Evolutionary conservation across 2,113 vertebrate species (phyloP).

Genomic region (Pao palembangensis): DNA sequence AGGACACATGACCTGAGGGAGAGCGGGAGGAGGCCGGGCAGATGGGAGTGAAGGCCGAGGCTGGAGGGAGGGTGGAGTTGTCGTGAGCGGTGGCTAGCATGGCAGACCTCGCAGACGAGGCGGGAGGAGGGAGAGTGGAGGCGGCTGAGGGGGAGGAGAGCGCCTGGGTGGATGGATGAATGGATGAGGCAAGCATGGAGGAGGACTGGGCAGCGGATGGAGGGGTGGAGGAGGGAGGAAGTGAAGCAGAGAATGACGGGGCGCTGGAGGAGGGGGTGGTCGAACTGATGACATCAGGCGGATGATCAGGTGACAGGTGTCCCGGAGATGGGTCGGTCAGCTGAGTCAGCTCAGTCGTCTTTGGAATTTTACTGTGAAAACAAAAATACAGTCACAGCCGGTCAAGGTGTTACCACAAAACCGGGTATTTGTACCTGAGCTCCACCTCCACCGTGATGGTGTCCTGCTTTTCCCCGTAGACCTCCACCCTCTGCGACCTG

Average conservation of each 20-base stretch:
- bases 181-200: constrained; percentile 44
- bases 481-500: constrained; percentile 77
- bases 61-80: constrained; percentile 28
- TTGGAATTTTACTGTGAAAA: constrained; percentile 58
- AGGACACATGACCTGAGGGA: constrained; percentile 37
- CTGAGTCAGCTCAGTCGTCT: constrained; percentile 66
- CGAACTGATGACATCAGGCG: constrained; percentile 2
- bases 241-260: constrained; percentile 41
- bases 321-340: constrained; percentile 44
- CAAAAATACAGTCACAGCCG: neutral
- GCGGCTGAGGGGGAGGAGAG: constrained; percentile 27
- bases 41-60: constrained; percentile 60
- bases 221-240: constrained; percentile 49
- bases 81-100: neutral
- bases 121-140: constrained; percentile 17
- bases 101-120: neutral
- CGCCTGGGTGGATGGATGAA: constrained; percentile 49
- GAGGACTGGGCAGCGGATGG: constrained; percentile 27
- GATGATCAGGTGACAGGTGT: constrained; percentile 31
- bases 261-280: constrained; percentile 14
- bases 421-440: constrained; percentile 63
- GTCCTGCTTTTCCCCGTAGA: constrained; percentile 83
- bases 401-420: neutral
- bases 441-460: constrained; percentile 89
- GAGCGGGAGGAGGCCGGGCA: constrained; percentile 30